Evolutionary conservation across 2,888 invertebrate genomes (phyloP).

Genomic region (Stegana nigrithorax): DNA sequence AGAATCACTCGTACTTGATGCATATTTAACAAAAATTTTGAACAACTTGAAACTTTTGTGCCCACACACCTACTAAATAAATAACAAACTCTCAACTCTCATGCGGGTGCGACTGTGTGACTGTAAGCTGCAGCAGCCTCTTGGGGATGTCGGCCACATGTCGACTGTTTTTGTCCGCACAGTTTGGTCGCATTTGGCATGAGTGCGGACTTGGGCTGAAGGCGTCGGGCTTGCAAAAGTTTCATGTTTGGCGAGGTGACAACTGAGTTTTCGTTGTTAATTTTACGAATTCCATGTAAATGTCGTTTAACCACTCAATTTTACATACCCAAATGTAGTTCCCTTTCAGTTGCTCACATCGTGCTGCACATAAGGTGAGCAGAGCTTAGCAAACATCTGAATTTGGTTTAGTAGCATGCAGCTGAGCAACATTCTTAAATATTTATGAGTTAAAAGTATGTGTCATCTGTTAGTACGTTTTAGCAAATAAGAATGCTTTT

Average conservation of each 20-base stretch:
- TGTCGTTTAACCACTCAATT: constrained; percentile 18
- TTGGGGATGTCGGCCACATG: no score
- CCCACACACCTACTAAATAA: constrained; percentile 42
- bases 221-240: background rate
- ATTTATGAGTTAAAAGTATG: constrained; percentile 2
- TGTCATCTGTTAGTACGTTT: no score
- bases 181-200: background rate
- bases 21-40: constrained; percentile 17
- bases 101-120: background rate
- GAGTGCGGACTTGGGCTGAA: background rate
- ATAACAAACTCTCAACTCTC: background rate
- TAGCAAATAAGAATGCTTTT: no score
- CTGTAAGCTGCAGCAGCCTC: background rate
- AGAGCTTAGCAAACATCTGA: no score
- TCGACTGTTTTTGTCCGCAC: no score
- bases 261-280: constrained; percentile 13
- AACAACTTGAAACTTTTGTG: constrained; percentile 11
- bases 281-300: constrained; percentile 18
- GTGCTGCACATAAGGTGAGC: no score
- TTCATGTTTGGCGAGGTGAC: constrained; percentile 14
- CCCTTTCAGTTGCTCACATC: no score
- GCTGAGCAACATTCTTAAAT: constrained; percentile 7
- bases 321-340: no score
- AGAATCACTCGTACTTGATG: constrained; percentile 4
- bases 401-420: no score